A percentile compares a stretch with the other conserved stretches of the same genome.
Evolutionary conservation across 2,797 vertebrate species (phyloP).

Genomic region (Adrianichthys oophorus): DNA sequence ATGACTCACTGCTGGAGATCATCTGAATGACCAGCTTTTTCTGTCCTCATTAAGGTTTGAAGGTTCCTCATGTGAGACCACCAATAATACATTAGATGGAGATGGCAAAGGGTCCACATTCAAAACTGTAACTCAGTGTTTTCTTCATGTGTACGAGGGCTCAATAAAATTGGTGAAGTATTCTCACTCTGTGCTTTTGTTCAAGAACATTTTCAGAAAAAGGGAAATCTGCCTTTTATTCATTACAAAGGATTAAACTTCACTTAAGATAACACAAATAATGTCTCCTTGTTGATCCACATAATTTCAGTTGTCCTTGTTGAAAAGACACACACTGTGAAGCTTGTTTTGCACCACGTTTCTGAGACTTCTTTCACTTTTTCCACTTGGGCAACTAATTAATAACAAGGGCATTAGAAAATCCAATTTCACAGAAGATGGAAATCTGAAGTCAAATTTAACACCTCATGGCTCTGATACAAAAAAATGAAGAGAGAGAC

Average conservation of each 20-base stretch:
- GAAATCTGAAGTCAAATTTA: constrained; percentile 14
- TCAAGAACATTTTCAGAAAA: no score
- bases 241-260: no score
- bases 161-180: no score
- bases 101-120: not conserved
- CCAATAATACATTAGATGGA: constrained; percentile 3
- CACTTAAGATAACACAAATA: no score
- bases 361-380: no score
- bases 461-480: not conserved
- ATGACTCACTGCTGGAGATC: not conserved
- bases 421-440: not conserved
- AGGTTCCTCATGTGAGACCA: not conserved
- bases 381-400: not conserved
- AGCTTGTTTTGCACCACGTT: no score
- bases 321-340: no score
- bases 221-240: no score
- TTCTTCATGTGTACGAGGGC: not conserved
- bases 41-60: constrained; percentile 22
- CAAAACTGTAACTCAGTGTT: not conserved
- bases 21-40: not conserved
- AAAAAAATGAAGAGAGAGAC: constrained; percentile 1
- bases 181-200: no score
- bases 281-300: no score
- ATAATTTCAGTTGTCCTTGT: no score
- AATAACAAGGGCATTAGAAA: not conserved